phyloP scores from a whole-genome alignment of 2,113 vertebrate genomes.

The Tamias sibiricus region DNA sequence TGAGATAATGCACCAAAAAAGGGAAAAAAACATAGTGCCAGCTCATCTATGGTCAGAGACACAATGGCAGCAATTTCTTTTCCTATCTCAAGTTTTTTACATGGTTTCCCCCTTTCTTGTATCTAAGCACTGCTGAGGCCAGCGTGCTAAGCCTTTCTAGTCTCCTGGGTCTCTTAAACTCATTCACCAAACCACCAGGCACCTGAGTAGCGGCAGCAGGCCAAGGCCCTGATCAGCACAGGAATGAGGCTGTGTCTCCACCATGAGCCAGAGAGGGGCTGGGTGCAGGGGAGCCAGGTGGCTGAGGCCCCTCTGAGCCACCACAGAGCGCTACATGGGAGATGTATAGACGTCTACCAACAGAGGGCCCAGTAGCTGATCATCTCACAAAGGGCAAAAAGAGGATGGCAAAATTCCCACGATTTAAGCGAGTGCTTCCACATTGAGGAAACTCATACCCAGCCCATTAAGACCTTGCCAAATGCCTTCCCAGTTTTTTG shows the following conservation, averaged over 20 bases:
- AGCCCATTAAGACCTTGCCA: not conserved
- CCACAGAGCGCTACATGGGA: no score
- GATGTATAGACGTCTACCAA: not conserved
- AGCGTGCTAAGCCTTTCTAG: accelerated
- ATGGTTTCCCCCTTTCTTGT: no score
- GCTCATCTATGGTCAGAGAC: no score
- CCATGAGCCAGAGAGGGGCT: no score
- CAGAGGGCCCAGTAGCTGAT: not conserved
- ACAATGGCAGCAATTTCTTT: no score
- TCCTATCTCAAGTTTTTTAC: no score
- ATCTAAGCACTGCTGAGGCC: no score
- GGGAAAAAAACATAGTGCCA: accelerated
- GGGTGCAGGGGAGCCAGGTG: no score
- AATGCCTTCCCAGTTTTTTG: not conserved
- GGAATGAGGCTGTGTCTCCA: no score
- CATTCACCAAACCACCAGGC: not conserved
- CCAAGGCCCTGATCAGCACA: not conserved
- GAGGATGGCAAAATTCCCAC: not conserved
- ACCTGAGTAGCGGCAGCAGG: accelerated
- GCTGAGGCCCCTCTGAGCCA: not conserved
- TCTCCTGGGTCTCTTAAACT: not conserved
- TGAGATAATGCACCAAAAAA: no score
- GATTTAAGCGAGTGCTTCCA: not conserved
- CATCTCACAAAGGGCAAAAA: not conserved
- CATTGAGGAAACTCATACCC: not conserved